Conservation (phyloP, 2,797 vertebrate species). For the Paratrypauchen microcephalus region DNA sequence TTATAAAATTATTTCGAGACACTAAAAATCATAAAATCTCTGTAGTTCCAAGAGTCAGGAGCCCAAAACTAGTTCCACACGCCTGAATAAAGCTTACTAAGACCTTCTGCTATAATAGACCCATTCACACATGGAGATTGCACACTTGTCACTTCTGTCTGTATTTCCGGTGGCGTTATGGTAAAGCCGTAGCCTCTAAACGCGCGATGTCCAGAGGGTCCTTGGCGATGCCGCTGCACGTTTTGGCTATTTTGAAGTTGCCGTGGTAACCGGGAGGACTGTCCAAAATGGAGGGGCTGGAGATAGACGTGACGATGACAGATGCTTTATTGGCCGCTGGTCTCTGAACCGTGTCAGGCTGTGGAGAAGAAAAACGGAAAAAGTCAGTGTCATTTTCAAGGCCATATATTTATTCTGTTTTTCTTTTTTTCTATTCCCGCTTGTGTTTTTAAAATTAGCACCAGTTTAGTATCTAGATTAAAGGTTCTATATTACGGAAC, state of each 20-base stretch:
- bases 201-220: conserved; percentile 52
- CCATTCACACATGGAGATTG: conserved; percentile 16
- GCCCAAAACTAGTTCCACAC: conserved; percentile 3
- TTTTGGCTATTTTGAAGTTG: conserved; percentile 57
- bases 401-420: neutral
- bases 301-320: conserved; percentile 79
- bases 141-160: conserved; percentile 1
- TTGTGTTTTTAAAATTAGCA: too few relatives aligned
- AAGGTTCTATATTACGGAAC: too few relatives aligned
- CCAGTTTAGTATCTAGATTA: too few relatives aligned
- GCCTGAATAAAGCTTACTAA: conserved; percentile 12
- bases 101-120: neutral
- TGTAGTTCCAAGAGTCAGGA: neutral
- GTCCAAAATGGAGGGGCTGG: conserved; percentile 67
- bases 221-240: conserved; percentile 36
- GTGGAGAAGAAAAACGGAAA: conserved; percentile 4
- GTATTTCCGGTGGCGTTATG: conserved; percentile 22
- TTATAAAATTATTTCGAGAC: too few relatives aligned
- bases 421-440: neutral
- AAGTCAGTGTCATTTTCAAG: neutral
- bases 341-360: conserved; percentile 60
- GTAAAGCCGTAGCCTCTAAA: conserved; percentile 45
- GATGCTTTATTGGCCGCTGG: conserved; percentile 49
- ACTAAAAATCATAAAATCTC: too few relatives aligned
- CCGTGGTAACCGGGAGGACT: conserved; percentile 56